Evolutionary conservation across 1,140 invertebrate species (phyloP), one percentile per base, ranked within the genome.

Genomic region (Samia ricini): DNA sequence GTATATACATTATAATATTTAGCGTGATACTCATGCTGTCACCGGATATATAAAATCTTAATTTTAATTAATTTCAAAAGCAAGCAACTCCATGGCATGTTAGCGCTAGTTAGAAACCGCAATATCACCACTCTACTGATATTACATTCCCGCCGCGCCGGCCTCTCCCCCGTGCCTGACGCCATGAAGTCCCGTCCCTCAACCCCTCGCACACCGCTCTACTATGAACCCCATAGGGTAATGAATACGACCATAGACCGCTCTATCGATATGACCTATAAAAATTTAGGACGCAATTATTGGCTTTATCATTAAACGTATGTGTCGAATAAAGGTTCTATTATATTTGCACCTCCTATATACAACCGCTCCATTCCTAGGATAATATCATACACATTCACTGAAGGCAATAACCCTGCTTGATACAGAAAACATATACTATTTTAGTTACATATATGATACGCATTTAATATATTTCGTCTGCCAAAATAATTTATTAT

Each of bases 91-190:
- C 33, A 63, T 55, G 29, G 62, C 50, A 56, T 58, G 54, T 64
- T 48, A 74, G 79, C 79, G 76, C 74, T 76, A 77, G 69, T 81
- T 83, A 79, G 81, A 81, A 85, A 80, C 76, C 76, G 81, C 83
- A 83, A 88, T 83, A 85, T 85, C 77, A 83, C 83, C 76, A 80
- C 77, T 85, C 72, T 76, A 69, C 74, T 77, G 80, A 82, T 83
- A 86, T 85, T 83, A 83, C 80, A 81, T 83, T 87, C 81, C 72
- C 70, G 74, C 70, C 73, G 65, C 72, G 68, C 63, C 70, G 72
- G 63, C 74, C 71, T 61, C 71, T 69, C 72, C 68, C 64, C 68
- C 63, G 59, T 72, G 67, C 71, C 71, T 70, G 82, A 77, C 82
- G 79, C 81, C 81, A 78, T 76, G 79, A 75, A 72, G 68, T 73